Evolutionary conservation across 2,888 invertebrate species (phyloP), one percentile per base, ranked within the genome.

Genomic region (Mongoloraphidia duomilia): DNA sequence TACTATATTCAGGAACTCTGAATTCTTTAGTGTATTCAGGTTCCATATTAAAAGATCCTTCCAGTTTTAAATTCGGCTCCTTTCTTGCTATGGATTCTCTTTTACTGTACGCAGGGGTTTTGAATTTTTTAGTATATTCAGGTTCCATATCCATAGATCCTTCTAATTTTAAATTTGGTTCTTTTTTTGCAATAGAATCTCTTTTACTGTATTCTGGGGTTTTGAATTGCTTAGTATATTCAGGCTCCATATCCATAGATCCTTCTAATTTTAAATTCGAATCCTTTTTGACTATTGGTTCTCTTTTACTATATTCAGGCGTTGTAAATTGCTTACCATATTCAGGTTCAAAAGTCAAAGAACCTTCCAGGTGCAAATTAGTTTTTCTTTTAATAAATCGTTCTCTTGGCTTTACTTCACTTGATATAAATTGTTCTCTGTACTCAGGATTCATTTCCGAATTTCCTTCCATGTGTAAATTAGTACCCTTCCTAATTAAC

Each of bases 261-360:
- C 75, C 74, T 56, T 75, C 74, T 43, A 75, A 59, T 51, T 67
- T 72, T 6, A 75, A 58, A 53, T 72, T 70, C 3, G 72, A 68
- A 37, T 63, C 57, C 52, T 65, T 63, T 52, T 66, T 65, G 60
- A 68, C 58, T 13, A 60, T 60, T 49, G 55, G 58, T 9, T 56
- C 53, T 46, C 60, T 56, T 50, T 62, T 62, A 11, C 53, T 52
- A 13, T 46, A 34, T 44, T 54, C 53, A 43, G 33, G 43, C 11
- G 14, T 39, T 34, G 14, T 39, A 41, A 41, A 47, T 12, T 65
- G 64, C 26, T 66, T 66, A 8, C 59, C 57, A 51, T 69, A 69
- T 58, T 74, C 74, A 2, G 72, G 69, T 39, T 67, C 52, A 50
- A 71, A 63, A 26, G 57, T 60, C 10, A 69, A 59, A 39, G 71